A percentile compares a stretch with the other conserved stretches of the same genome.
Conservation (phyloP, 2,113 vertebrate species). For the Pterocles gutturalis region DNA sequence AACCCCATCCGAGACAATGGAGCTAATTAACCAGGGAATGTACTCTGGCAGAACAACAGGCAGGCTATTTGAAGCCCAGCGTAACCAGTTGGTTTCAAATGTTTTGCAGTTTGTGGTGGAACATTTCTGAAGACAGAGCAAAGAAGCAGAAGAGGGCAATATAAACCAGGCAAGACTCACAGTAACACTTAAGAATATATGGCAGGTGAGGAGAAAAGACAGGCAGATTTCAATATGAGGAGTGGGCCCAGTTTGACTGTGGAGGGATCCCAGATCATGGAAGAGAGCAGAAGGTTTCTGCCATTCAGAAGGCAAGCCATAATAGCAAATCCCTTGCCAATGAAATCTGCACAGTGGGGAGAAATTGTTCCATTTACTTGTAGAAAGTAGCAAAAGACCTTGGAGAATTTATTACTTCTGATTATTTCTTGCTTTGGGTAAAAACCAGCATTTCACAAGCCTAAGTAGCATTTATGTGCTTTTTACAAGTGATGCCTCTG, state of each 20-base stretch:
- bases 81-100: not conserved
- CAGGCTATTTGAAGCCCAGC: not conserved
- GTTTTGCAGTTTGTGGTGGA: not conserved
- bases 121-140: not conserved
- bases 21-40: conserved; percentile 22
- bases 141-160: not conserved
- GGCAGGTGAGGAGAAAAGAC: not conserved
- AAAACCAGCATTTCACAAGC: not conserved
- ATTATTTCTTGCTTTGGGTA: not conserved
- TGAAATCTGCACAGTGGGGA: not conserved
- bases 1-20: not conserved
- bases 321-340: not conserved
- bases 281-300: not conserved
- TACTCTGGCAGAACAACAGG: not conserved
- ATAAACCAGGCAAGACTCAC: not conserved
- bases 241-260: not conserved
- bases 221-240: not conserved
- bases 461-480: not conserved
- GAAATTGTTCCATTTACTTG: not conserved
- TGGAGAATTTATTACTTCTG: not conserved
- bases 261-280: not conserved
- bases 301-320: not conserved
- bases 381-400: not conserved
- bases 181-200: not conserved
- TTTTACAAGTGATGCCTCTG: not conserved